Percentiles rank a stretch among this genome's conserved stretches.
These are phyloP conservation scores for Argyresthia goedartella DNA, from an alignment of 2,888 invertebrate genomes.

Conservation along the genomic window DNA sequence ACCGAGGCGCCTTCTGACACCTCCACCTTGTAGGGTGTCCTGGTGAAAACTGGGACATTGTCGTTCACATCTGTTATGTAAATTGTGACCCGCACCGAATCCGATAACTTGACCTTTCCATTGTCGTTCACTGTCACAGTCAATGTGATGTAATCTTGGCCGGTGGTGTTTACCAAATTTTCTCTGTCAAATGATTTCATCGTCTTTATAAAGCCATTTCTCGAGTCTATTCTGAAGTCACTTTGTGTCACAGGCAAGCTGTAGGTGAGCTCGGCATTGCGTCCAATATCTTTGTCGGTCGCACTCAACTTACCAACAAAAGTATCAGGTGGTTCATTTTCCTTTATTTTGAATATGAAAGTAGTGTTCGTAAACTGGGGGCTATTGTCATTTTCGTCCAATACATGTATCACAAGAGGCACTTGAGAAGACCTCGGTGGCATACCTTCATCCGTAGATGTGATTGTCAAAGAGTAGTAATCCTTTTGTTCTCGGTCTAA, in stretches of 20 bases:
- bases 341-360: slow-evolving; percentile 90
- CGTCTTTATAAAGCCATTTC: slow-evolving; percentile 92
- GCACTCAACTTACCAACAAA: slow-evolving; percentile 94
- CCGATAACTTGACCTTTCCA: slow-evolving; percentile 79
- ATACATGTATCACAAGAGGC: slow-evolving; percentile 91
- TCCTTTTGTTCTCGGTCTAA: slow-evolving; percentile 92
- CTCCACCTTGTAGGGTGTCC: slow-evolving; percentile 88
- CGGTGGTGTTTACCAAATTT: slow-evolving; percentile 80
- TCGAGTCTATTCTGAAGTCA: slow-evolving; percentile 89
- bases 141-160: slow-evolving; percentile 83
- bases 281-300: slow-evolving; percentile 89
- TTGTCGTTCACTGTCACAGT: slow-evolving; percentile 92
- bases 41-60: slow-evolving; percentile 86
- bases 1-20: slow-evolving; percentile 88
- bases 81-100: slow-evolving; percentile 90
- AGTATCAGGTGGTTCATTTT: slow-evolving; percentile 89
- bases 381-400: slow-evolving; percentile 97
- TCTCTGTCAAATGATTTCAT: slow-evolving; percentile 91
- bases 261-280: slow-evolving; percentile 91
- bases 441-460: slow-evolving; percentile 84
- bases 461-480: slow-evolving; percentile 90
- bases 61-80: slow-evolving; percentile 93
- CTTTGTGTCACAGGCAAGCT: slow-evolving; percentile 80
- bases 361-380: slow-evolving; percentile 93
- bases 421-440: slow-evolving; percentile 87